Conservation (phyloP, 2,797 vertebrate species). For the Phataginus tetradactyla region DNA sequence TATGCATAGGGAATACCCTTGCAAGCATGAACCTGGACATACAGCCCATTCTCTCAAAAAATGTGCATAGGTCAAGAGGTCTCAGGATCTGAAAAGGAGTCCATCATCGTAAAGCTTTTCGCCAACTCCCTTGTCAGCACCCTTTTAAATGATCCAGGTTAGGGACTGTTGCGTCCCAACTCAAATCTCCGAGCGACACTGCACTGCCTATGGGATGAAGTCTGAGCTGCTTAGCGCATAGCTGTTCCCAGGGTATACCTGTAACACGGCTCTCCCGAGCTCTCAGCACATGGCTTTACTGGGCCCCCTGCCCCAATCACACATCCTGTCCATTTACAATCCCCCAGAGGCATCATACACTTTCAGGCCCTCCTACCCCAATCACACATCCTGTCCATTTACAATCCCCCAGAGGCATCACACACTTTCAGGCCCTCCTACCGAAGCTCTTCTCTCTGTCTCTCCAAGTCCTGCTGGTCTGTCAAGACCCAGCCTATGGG, state of each 20-base stretch:
- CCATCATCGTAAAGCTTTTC: too few species aligned
- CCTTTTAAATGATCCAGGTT: not conserved
- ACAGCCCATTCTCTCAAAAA: too few species aligned
- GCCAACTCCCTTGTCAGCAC: not conserved
- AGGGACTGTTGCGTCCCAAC: not conserved
- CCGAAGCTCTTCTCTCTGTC: not conserved
- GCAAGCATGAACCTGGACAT: rapidly evolving
- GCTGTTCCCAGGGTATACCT: not conserved
- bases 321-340: not conserved
- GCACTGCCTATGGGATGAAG: rapidly evolving
- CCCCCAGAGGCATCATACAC: not conserved
- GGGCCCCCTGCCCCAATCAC: too few species aligned
- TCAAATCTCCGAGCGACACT: rapidly evolving
- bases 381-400: not conserved
- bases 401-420: not conserved
- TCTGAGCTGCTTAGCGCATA: rapidly evolving
- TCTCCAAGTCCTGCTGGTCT: not conserved
- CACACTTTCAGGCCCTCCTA: not conserved
- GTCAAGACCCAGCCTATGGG: not conserved
- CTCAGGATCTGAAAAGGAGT: not conserved
- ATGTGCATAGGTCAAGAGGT: too few species aligned
- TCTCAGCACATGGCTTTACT: not conserved
- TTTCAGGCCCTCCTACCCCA: not conserved
- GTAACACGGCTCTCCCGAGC: too few species aligned
- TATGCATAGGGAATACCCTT: rapidly evolving